phyloP scores from a whole-genome alignment of 2,888 invertebrate species.

The Schrankia costaestrigalis region DNA sequence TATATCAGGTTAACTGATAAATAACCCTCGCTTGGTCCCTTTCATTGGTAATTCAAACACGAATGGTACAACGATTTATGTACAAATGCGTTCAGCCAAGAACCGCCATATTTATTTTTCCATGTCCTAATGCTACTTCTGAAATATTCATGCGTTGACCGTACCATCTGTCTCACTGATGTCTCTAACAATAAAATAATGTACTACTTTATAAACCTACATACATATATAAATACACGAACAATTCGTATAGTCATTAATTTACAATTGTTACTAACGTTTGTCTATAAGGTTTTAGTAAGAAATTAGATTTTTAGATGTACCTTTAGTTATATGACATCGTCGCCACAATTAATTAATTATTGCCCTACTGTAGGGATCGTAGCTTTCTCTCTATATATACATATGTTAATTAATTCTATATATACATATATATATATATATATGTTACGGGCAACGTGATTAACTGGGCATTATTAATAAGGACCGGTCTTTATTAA shows the following conservation, averaged over 20 bases:
- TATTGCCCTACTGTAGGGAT: too few species aligned
- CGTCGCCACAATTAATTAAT: too few species aligned
- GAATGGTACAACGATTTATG: conserved; percentile 70
- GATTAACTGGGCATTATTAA: too few species aligned
- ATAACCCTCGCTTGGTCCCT: conserved; percentile 46
- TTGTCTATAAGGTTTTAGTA: too few species aligned
- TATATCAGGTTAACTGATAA: conserved; percentile 66
- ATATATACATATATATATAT: too few species aligned
- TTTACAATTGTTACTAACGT: conserved; percentile 1
- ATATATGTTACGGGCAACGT: too few species aligned
- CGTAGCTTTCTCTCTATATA: too few species aligned
- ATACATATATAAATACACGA: conserved; percentile 12
- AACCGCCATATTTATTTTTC: conserved; percentile 76
- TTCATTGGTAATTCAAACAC: conserved; percentile 64
- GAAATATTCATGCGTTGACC: conserved; percentile 77
- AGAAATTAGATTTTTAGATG: too few species aligned
- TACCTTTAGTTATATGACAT: too few species aligned
- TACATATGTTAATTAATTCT: too few species aligned
- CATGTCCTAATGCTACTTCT: conserved; percentile 71
- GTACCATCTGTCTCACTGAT: conserved; percentile 68
- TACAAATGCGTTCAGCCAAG: conserved; percentile 71
- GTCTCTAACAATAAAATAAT: conserved; percentile 62
- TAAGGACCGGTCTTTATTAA: too few species aligned
- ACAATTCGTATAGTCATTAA: conserved; percentile 10
- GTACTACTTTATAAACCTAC: conserved; percentile 40